Evolutionary conservation across 2,113 vertebrate genomes (phyloP), one percentile per base, ranked within the genome.

Genomic region (Dasyurus viverrinus): DNA sequence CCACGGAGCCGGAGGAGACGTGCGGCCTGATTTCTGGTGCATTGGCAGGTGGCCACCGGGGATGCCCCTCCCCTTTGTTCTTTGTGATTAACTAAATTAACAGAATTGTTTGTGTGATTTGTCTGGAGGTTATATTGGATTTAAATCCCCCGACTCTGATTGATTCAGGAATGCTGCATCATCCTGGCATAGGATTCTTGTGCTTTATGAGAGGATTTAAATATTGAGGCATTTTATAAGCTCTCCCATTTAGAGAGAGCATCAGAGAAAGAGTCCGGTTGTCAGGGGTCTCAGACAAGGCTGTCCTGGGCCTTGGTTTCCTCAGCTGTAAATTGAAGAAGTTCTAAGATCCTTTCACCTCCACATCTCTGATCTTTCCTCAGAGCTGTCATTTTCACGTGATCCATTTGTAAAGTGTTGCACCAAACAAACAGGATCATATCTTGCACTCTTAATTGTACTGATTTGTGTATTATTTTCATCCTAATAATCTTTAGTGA

Each of bases 21-120:
- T 6, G 19, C 42, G 68, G 68, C 68, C 68, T 84, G 68, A 68
- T 84, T 22, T 42, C 19, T 2, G 68, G n/a, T n/a, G 6, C 19
- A 0, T 84, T 84, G 68, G 68, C n/a, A 84, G n/a, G 68, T 84
- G 36, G 68, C 68, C 68, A 84, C 60, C 8, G 42, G 23, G 53
- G 24, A 93, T 92, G 93, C 91, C 25, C 22, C 60, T 92, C 92
- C 54, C 52, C 26, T 50, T 90, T 92, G n/a, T 52, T 54, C 42
- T 19, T 94, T 91, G 7, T 24, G 26, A 30, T 90, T 93, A 91
- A 27, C 92, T 60, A 76, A 91, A 92, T 93, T 26, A 95, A 46
- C 47, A 94, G 16, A n/a, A 89, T 93, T 57, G 36, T 53, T 89
- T 47, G 91, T 76, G 14, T 95, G 47, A 23, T 90, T 57, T 93